A percentile compares a stretch with the other conserved stretches of the same genome.
Evolutionary conservation across 2,113 vertebrate genomes (phyloP).

Genomic region (Larimichthys polyactis): DNA sequence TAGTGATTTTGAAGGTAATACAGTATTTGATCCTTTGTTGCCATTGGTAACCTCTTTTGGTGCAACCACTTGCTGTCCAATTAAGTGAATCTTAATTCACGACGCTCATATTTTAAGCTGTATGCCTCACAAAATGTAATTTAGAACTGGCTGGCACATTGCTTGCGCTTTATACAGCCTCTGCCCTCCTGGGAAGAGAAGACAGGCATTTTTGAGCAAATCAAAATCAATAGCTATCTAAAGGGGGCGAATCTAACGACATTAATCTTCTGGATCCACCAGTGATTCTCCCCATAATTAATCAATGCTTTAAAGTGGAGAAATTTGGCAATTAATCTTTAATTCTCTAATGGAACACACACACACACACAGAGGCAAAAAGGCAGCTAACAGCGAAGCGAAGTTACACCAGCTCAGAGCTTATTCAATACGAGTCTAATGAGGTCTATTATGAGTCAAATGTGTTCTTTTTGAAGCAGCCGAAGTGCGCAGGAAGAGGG

Average conservation of each 20-base stretch:
- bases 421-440: conserved; percentile 77
- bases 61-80: conserved; percentile 62
- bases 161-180: conserved; percentile 47
- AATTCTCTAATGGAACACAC: conserved; percentile 76
- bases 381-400: conserved; percentile 44
- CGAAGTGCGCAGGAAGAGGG: conserved; percentile 67
- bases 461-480: conserved; percentile 72
- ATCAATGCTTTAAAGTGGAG: conserved; percentile 80
- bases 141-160: conserved; percentile 47
- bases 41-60: conserved; percentile 67
- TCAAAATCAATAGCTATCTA: conserved; percentile 84
- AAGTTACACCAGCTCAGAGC: conserved; percentile 64
- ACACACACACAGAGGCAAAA: conserved; percentile 59
- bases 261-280: conserved; percentile 81
- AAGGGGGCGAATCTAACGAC: conserved; percentile 70
- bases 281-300: conserved; percentile 75
- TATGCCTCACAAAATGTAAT: conserved; percentile 58
- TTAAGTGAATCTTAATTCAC: conserved; percentile 68
- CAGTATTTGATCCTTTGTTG: conserved; percentile 59
- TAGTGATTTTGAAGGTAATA: conserved; percentile 29
- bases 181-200: conserved; percentile 61
- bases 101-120: conserved; percentile 50
- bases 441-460: conserved; percentile 78
- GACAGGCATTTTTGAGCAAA: conserved; percentile 74
- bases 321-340: conserved; percentile 83